Evolutionary conservation across 2,113 vertebrate species (phyloP), one percentile per base, ranked within the genome.

Genomic region (Petrocephalus zakoni): DNA sequence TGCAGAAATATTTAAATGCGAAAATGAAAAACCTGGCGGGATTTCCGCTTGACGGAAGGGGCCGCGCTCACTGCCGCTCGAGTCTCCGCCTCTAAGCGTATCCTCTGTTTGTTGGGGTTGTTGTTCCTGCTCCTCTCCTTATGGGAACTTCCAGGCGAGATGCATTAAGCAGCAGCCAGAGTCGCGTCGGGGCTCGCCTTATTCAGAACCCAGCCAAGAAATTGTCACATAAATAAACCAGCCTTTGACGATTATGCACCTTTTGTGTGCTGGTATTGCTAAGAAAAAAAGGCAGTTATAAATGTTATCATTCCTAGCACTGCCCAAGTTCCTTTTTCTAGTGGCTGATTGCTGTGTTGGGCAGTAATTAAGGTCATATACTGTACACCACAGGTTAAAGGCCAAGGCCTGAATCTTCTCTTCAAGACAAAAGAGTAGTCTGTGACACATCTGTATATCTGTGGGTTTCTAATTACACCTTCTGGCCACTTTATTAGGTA

Each of bases 21-120:
- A 85, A 90, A 89, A 87, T 64, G 83, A 47, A 29, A 68, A 89
- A 58, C 81, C 47, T 6, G 34, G 25, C 46, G 47, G 56, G 49
- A 85, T 84, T 85, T 68, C 29, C 86, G 58, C 17, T 55, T 90
- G 61, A 72, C 5, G 58, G 11, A 49, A 34, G 55, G 81, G 75
- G 82, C 87, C 85, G 53, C 37, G 37, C 22, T 22, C 64, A 42
- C 87, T 85, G 55, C 58, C 9, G 29, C 58, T 55, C 29, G 0
- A 11, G 49, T 78, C 86, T 75, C 21, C 8, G 19, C 17, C 42
- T 46, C 58, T 53, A 46, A 5, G 13, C 47, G 58, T n/a, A 25
- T 25, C 87, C 61, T 37, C 85, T 37, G 90, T 52, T 22, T 22
- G 34, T 64, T 55, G 87, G 89, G 51, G 51, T 55, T 87, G 55